Evolutionary conservation across 2,888 invertebrate species (phyloP), one percentile per base, ranked within the genome.

Genomic region (Elegia similella): DNA sequence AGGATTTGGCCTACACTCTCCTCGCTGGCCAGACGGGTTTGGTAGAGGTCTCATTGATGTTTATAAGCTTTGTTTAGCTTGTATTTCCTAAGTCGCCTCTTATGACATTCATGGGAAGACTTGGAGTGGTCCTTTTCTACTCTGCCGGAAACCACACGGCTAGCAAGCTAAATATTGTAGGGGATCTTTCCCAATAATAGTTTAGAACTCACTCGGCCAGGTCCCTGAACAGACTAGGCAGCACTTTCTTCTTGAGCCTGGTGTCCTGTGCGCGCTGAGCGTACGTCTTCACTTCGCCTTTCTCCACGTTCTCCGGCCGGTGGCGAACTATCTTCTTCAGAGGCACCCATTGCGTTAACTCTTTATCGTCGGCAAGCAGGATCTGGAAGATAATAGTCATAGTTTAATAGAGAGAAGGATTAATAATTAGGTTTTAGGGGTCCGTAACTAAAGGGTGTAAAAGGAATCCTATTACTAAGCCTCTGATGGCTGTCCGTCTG

Each of bases 311-410:
- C 6, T 95, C 95, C 0, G 96, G 94, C 32, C 96, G 93, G 70
- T 95, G 94, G 74, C 95, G 95, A n/a, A 95, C 93, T 0, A 97
- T 93, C 86, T 95, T 97, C 85, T 97, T 98, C 5, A 99, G 84
- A 0, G 98, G 97, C 67, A 96, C 98, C 99, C 99, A 99, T 70
- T 95, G 94, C 72, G 99, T 99, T 7, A 99, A 88, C 83, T 99
- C 99, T 66, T 94, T 95, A 80, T 99, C 99, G 75, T 97, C 96
- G 0, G 98, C 98, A 68, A 94, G 86, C 58, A 99, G 90, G 73
- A 99, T 98, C 97, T 98, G 74, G 17, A 87, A 81, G 44, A 53
- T 62, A 64, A 38, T 50, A 32, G 7, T 6, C 23, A 2, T 32
- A 8, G 7, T 8, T 32, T 30, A 30, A 30, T 6, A 30, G 7